Evolutionary conservation across 2,888 invertebrate species (phyloP).

Genomic region (Spodoptera exigua): DNA sequence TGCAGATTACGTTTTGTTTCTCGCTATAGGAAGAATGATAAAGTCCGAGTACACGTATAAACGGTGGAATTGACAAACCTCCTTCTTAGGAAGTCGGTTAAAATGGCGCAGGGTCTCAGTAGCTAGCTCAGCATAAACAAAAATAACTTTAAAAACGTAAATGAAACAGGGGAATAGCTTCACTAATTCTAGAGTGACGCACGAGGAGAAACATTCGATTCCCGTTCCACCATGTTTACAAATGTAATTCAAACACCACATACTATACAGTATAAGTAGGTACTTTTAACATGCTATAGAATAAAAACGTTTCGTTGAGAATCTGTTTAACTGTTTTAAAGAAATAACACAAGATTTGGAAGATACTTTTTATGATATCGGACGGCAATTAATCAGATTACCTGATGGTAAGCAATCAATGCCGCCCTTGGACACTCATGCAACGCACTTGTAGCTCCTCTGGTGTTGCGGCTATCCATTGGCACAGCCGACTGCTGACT

Average conservation of each 20-base stretch:
- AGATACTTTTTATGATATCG: slow-evolving; percentile 6
- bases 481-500: no score
- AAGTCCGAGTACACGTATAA: no score
- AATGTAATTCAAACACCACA: slow-evolving; percentile 44
- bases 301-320: slow-evolving; percentile 14
- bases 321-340: slow-evolving; percentile 20
- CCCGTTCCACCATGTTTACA: slow-evolving; percentile 49
- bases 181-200: slow-evolving; percentile 44
- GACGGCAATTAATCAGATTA: no score
- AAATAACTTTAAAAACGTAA: slow-evolving; percentile 13
- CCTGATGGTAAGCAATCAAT: no score
- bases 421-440: no score
- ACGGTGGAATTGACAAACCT: no score
- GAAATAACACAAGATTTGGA: slow-evolving; percentile 18
- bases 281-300: slow-evolving; percentile 27
- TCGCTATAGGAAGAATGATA: no score
- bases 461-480: no score
- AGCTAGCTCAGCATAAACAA: neutral
- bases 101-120: neutral
- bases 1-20: no score
- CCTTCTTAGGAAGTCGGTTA: no score
- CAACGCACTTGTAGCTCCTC: no score
- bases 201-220: slow-evolving; percentile 31
- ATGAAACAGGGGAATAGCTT: slow-evolving; percentile 37
- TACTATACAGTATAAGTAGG: slow-evolving; percentile 45